Percentiles rank a stretch among this genome's conserved stretches.
phyloP scores from a whole-genome alignment of 2,888 invertebrate genomes.

The Nasonia oneida region DNA sequence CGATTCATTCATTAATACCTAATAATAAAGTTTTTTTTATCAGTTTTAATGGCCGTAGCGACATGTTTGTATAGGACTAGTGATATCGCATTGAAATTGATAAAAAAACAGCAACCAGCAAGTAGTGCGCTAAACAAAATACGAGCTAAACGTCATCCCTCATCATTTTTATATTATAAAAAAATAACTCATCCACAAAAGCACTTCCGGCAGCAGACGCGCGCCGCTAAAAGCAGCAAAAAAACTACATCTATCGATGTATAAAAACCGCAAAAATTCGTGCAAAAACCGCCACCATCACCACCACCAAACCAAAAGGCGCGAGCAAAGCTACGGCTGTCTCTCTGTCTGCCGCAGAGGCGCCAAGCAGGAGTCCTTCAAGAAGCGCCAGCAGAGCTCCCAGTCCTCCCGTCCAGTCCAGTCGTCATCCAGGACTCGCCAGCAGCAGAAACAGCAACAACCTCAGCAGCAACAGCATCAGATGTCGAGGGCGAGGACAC shows the following conservation, averaged over 20 bases:
- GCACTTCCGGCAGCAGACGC: slow-evolving; percentile 41
- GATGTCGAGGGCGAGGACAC: slow-evolving; percentile 21
- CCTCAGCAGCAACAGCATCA: slow-evolving; percentile 46
- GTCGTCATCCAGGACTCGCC: not conserved
- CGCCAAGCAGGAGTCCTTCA: slow-evolving; percentile 77
- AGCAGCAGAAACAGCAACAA: slow-evolving; percentile 59
- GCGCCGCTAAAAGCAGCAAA: not conserved
- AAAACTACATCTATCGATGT: not conserved
- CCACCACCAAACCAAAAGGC: slow-evolving; percentile 2
- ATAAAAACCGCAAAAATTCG: not conserved
- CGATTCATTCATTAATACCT: not conserved
- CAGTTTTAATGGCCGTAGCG: not conserved
- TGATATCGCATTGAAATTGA: slow-evolving; percentile 1
- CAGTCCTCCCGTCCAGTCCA: slow-evolving; percentile 47
- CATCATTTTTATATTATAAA: not conserved
- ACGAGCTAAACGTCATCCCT: not conserved
- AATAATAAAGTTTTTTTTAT: not conserved
- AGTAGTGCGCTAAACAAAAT: not conserved
- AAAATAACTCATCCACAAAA: not conserved
- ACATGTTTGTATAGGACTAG: not conserved
- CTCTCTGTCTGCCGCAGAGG: slow-evolving; percentile 73
- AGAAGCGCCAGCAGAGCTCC: slow-evolving; percentile 69
- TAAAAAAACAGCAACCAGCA: not conserved
- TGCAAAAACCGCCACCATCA: slow-evolving; percentile 23
- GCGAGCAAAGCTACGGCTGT: slow-evolving; percentile 44